Percentiles rank a stretch among this genome's conserved stretches.
Conservation (phyloP, 2,888 invertebrate genomes). For the Micoletzkya japonica region DNA sequence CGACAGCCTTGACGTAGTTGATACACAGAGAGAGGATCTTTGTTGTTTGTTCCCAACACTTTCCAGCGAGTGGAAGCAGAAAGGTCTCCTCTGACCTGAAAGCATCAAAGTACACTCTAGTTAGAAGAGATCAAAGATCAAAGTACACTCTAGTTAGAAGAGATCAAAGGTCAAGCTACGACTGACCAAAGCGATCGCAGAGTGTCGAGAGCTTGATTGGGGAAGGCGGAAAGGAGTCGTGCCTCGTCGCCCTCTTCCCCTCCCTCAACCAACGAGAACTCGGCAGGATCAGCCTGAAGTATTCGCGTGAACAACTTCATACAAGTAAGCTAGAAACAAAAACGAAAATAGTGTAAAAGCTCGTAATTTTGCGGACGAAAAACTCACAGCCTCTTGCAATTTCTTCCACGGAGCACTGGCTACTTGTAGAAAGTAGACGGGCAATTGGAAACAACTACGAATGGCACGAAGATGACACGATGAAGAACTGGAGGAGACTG, state of each 20-base stretch:
- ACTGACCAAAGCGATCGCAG: slow-evolving; percentile 15
- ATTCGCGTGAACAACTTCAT: background rate
- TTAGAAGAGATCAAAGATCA: background rate
- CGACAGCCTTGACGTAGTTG: slow-evolving; percentile 39
- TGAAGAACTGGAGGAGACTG: background rate
- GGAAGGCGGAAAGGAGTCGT: slow-evolving; percentile 1
- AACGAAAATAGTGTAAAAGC: too few species aligned
- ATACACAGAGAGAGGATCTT: slow-evolving; percentile 80
- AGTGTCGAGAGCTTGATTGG: background rate
- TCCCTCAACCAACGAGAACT: slow-evolving; percentile 11
- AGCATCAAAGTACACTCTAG: background rate
- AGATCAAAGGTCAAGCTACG: background rate
- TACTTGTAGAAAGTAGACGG: slow-evolving; percentile 44
- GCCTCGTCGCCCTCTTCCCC: slow-evolving; percentile 18
- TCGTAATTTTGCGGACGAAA: too few species aligned
- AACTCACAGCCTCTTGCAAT: slow-evolving; percentile 15
- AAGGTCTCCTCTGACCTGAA: slow-evolving; percentile 79
- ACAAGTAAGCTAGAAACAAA: too few species aligned
- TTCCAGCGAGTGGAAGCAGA: slow-evolving; percentile 75
- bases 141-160: background rate
- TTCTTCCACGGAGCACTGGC: slow-evolving; percentile 25
- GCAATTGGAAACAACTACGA: slow-evolving; percentile 52
- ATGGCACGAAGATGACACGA: slow-evolving; percentile 31
- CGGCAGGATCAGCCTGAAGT: slow-evolving; percentile 20
- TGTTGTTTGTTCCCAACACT: slow-evolving; percentile 84